These are phyloP conservation scores for Caenorhabditis tropicalis DNA, from an alignment of 1,140 invertebrate genomes.

Conservation along the genomic window DNA sequence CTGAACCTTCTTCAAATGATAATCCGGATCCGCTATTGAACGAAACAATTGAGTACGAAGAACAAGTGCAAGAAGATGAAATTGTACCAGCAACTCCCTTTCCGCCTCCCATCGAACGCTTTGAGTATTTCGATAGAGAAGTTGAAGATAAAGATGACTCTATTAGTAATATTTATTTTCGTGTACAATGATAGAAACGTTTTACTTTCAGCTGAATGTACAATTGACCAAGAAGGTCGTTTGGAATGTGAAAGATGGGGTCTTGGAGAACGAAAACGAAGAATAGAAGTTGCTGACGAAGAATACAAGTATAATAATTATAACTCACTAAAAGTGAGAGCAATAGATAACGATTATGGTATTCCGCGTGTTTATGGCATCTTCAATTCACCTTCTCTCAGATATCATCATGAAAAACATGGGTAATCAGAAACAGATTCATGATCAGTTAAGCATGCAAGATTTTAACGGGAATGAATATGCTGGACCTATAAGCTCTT, in stretches of 20 bases:
- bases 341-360: too few relatives aligned
- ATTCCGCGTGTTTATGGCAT: too few relatives aligned
- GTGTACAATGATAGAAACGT: neutral
- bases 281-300: too few relatives aligned
- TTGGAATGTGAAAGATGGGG: constrained; percentile 15
- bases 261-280: neutral
- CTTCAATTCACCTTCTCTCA: too few relatives aligned
- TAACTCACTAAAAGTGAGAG: too few relatives aligned
- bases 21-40: neutral
- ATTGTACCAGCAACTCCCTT: neutral
- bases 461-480: too few relatives aligned
- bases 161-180: neutral
- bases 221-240: neutral
- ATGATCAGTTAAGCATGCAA: neutral
- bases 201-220: constrained; percentile 1
- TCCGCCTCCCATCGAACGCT: too few relatives aligned
- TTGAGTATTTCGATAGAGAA: too few relatives aligned
- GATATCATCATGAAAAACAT: too few relatives aligned
- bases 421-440: neutral
- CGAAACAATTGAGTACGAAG: neutral
- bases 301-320: too few relatives aligned
- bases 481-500: too few relatives aligned
- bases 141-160: neutral
- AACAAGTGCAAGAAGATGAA: neutral
- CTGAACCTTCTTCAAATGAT: too few relatives aligned